Conservation (phyloP, 2,888 invertebrate genomes). For the Portevinia maculata region DNA sequence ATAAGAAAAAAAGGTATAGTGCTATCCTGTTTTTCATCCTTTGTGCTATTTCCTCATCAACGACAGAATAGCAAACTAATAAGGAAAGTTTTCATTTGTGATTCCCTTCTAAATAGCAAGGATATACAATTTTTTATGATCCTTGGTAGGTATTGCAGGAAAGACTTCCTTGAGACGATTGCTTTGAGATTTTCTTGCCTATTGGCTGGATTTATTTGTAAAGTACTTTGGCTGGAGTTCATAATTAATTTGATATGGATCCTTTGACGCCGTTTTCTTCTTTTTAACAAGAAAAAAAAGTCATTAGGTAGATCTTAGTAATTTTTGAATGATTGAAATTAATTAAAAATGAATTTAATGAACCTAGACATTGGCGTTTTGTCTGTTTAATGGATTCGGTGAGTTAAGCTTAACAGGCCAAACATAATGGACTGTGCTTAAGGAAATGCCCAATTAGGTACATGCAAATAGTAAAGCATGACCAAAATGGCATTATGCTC, state of each 20-base stretch:
- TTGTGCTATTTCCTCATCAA: conserved; percentile 43
- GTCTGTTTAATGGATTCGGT: too few species aligned
- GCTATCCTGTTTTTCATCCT: conserved; percentile 32
- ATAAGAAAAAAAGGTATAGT: conserved; percentile 29
- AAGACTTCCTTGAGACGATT: conserved; percentile 30
- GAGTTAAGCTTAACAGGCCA: too few species aligned
- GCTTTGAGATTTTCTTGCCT: conserved; percentile 41
- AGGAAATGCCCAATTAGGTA: too few species aligned
- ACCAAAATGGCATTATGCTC: too few species aligned
- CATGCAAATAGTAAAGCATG: too few species aligned
- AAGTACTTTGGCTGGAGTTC: conserved; percentile 50
- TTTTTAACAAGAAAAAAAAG: not conserved
- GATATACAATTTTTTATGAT: conserved; percentile 30
- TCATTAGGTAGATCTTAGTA: too few species aligned
- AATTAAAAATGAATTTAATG: too few species aligned
- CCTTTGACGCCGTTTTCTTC: conserved; percentile 10
- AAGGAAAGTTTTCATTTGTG: conserved; percentile 59
- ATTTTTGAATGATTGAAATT: too few species aligned
- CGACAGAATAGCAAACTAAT: conserved; percentile 41
- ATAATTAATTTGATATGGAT: conserved; percentile 49
- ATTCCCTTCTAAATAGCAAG: conserved; percentile 43
- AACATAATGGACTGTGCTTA: too few species aligned
- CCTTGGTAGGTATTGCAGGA: too few species aligned
- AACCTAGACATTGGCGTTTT: too few species aligned
- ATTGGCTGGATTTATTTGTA: conserved; percentile 64